Evolutionary conservation across 2,797 vertebrate species (phyloP).

Genomic region (Anguilla marmorata): DNA sequence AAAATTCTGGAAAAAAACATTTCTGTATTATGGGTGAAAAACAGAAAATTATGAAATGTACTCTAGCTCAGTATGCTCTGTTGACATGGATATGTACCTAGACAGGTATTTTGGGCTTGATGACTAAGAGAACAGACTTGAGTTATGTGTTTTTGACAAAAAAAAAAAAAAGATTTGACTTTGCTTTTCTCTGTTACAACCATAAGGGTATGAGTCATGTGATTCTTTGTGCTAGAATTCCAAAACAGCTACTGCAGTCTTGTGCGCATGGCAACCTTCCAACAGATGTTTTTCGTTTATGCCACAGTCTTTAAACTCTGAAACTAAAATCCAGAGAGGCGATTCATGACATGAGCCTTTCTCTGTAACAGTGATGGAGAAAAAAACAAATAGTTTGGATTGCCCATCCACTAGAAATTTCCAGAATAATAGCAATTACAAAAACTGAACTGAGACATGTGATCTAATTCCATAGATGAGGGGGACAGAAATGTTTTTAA

Average conservation of each 20-base stretch:
- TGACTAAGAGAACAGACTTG: constrained; percentile 28
- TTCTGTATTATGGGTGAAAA: neutral
- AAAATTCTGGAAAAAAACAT: neutral
- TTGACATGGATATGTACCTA: constrained; percentile 35
- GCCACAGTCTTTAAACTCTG: constrained; percentile 61
- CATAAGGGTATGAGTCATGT: constrained; percentile 64
- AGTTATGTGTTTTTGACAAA: constrained; percentile 48
- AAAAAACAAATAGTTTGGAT: constrained; percentile 56
- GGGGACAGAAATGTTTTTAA: neutral
- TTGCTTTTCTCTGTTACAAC: constrained; percentile 49
- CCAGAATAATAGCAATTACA: neutral
- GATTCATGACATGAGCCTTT: constrained; percentile 69
- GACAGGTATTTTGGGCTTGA: constrained; percentile 3
- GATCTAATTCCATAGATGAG: neutral
- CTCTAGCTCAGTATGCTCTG: constrained; percentile 41
- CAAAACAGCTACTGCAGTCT: constrained; percentile 63
- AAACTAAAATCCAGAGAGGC: constrained; percentile 67
- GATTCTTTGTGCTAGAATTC: constrained; percentile 65
- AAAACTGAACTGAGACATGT: neutral
- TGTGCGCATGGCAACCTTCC: constrained; percentile 64
- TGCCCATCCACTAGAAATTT: neutral
- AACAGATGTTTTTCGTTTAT: constrained; percentile 80
- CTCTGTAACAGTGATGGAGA: constrained; percentile 52
- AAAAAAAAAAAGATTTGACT: constrained; percentile 45
- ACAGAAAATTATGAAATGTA: neutral